phyloP scores from a whole-genome alignment of 92 coral and sea anemone species.

The Epizoanthus ramosus region DNA sequence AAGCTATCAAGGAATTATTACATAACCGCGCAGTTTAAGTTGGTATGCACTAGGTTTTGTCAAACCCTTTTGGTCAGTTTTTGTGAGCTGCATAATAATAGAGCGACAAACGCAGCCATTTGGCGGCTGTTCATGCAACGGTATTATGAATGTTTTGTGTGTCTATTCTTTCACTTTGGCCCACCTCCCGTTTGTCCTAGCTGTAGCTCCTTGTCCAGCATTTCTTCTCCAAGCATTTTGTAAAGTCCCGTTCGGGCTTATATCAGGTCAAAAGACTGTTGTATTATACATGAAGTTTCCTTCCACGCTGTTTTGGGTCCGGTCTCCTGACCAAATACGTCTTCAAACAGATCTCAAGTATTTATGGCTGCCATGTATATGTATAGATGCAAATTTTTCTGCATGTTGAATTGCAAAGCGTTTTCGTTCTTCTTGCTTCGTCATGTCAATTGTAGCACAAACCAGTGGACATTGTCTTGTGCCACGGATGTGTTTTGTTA shows the following conservation, averaged over 20 bases:
- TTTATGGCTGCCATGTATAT: constrained; percentile 95
- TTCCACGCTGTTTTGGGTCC: constrained; percentile 33
- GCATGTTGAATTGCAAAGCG: constrained; percentile 98
- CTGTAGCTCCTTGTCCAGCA: constrained; percentile 7
- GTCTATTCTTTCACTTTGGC: constrained; percentile 1
- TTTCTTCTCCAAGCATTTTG: neutral
- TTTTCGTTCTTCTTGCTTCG: constrained; percentile 62
- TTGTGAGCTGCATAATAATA: neutral
- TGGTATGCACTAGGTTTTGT: neutral
- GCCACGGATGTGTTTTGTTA: constrained; percentile 19
- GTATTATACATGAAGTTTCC: constrained; percentile 29
- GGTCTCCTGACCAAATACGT: constrained; percentile 64
- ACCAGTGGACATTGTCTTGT: constrained; percentile 34
- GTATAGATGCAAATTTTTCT: constrained; percentile 99
- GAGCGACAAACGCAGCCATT: neutral
- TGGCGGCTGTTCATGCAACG: constrained; percentile 18
- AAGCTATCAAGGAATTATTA: neutral
- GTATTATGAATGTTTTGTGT: constrained; percentile 17
- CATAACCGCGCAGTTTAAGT: neutral
- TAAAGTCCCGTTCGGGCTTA: neutral
- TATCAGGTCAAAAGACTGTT: neutral
- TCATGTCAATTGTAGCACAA: constrained; percentile 37
- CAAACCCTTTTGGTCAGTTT: neutral
- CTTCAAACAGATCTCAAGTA: constrained; percentile 86
- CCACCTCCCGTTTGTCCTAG: neutral